These are phyloP conservation scores for Rhingia rostrata DNA, from an alignment of 2,888 invertebrate genomes.

Conservation along the genomic window DNA sequence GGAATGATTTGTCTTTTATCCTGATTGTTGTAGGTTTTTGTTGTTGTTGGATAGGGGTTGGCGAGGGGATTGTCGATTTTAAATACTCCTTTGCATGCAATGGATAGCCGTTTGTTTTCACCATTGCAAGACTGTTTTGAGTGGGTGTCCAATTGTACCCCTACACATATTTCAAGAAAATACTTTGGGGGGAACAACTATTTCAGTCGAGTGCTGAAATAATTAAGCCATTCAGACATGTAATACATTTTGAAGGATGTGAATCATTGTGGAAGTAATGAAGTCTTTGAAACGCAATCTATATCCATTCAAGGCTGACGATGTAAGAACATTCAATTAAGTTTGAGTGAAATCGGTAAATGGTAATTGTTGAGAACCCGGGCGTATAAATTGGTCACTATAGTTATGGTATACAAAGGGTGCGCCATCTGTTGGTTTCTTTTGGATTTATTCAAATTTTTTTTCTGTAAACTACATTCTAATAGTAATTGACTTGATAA, in stretches of 20 bases:
- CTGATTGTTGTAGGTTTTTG: neutral
- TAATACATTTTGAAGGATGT: neutral
- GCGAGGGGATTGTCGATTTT: constrained; percentile 31
- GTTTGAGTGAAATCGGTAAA: too few relatives aligned
- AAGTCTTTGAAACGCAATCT: too few relatives aligned
- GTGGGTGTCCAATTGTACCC: neutral
- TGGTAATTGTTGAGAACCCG: too few relatives aligned
- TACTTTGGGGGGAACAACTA: neutral
- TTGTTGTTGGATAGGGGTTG: neutral
- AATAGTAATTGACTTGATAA: too few relatives aligned
- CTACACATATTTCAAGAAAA: neutral
- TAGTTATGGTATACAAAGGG: too few relatives aligned
- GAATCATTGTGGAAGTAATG: too few relatives aligned
- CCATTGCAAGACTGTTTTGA: neutral
- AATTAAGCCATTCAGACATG: neutral
- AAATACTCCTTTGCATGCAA: constrained; percentile 41
- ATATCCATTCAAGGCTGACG: too few relatives aligned
- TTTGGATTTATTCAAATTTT: too few relatives aligned
- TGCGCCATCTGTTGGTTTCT: too few relatives aligned
- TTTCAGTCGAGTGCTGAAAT: neutral
- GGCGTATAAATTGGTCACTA: too few relatives aligned
- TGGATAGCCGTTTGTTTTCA: constrained; percentile 38
- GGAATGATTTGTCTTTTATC: constrained; percentile 48
- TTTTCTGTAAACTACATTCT: too few relatives aligned
- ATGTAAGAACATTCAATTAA: too few relatives aligned